Percentiles rank a stretch among this genome's conserved stretches.
Evolutionary conservation across 1,140 invertebrate species (phyloP).

Genomic region (Sycophaga agraensis): DNA sequence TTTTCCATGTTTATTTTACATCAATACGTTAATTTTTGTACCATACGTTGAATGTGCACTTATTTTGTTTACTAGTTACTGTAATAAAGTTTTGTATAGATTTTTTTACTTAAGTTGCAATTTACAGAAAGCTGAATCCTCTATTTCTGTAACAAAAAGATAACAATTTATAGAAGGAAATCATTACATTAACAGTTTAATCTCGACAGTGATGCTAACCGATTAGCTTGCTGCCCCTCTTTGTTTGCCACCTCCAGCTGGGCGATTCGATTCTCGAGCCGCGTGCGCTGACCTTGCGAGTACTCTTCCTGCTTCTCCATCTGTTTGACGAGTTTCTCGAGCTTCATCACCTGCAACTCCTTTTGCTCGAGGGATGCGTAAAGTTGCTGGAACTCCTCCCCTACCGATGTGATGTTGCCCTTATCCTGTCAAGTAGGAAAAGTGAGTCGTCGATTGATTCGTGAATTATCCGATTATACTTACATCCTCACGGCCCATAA

Average conservation of each 20-base stretch:
- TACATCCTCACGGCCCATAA: background rate
- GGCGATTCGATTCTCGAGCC: slow-evolving; percentile 64
- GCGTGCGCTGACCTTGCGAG: slow-evolving; percentile 62
- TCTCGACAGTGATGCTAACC: too few relatives aligned
- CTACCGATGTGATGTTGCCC: slow-evolving; percentile 49
- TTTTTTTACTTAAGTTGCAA: slow-evolving; percentile 40
- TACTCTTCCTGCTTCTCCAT: slow-evolving; percentile 64
- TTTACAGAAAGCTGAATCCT: slow-evolving; percentile 51
- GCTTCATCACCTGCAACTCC: slow-evolving; percentile 59
- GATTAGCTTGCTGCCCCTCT: slow-evolving; percentile 27
- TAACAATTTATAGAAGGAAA: background rate
- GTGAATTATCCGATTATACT: background rate
- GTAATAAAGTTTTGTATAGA: background rate
- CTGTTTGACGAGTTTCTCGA: slow-evolving; percentile 63
- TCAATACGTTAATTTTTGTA: background rate
- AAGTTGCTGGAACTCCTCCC: slow-evolving; percentile 60
- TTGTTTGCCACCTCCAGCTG: slow-evolving; percentile 57
- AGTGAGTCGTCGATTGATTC: background rate
- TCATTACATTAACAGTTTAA: background rate
- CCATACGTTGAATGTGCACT: too few relatives aligned
- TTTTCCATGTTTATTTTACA: background rate
- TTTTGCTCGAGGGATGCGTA: slow-evolving; percentile 59
- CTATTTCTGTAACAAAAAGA: slow-evolving; percentile 49
- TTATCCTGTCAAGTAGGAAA: background rate
- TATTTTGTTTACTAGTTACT: background rate